Conservation (phyloP, 2,797 vertebrate species). For the Choloepus didactylus region DNA sequence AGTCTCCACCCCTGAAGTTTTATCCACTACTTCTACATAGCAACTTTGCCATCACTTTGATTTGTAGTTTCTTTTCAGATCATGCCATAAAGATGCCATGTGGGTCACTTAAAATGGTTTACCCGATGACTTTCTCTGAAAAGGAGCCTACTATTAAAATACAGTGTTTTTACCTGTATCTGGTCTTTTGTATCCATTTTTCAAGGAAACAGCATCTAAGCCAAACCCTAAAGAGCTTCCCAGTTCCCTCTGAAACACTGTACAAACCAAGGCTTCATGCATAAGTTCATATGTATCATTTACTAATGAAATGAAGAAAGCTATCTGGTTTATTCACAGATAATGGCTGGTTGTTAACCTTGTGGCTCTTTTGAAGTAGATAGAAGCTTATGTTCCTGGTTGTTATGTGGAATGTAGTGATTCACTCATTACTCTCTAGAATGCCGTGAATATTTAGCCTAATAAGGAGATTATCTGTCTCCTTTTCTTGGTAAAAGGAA, state of each 20-base stretch:
- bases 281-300: background rate
- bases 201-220: background rate
- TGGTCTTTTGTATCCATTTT: background rate
- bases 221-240: background rate
- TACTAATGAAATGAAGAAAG: background rate
- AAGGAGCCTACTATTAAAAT: background rate
- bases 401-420: background rate
- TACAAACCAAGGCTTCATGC: background rate
- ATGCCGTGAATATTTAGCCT: background rate
- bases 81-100: background rate
- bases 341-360: background rate
- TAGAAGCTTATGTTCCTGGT: background rate
- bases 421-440: background rate
- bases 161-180: background rate
- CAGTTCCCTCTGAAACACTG: background rate
- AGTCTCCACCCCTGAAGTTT: background rate
- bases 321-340: background rate
- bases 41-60: background rate
- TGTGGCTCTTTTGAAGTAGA: background rate
- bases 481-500: slow-evolving; percentile 20
- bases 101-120: background rate
- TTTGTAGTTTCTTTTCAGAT: background rate
- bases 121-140: background rate
- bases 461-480: background rate
- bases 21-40: background rate